Evolutionary conservation across 2,888 invertebrate genomes (phyloP), one percentile per base, ranked within the genome.

Genomic region (Mythimna ferrago): DNA sequence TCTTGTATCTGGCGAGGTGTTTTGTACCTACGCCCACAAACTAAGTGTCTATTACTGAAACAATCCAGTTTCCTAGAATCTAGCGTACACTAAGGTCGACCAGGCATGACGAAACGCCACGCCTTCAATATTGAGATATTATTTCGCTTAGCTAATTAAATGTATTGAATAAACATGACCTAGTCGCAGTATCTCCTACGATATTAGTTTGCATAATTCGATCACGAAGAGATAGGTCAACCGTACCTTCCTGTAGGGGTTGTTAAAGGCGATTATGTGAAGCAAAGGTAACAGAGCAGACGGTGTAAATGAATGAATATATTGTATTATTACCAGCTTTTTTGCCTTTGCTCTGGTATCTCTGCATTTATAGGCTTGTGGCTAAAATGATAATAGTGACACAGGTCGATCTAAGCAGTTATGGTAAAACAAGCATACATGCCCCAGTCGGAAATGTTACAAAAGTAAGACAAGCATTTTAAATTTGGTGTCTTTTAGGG

Each of bases 41-140:
- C 2, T 10, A 57, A 57, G 11, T 21, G 41, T 0, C 44, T 58
- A 51, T 61, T 69, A 44, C 66, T 74, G 61, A 74, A 83, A 80
- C 61, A 58, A 26, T 70, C 64, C 51, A 56, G 75, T 80, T 80
- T 70, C 26, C 51, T 67, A 68, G 54, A 66, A 57, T 48, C 58
- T 51, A 9, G 82, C 54, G 32, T 54, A 6, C 11, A 35, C 32
- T 70, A 57, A 74, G 80, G 80, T 64, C 70, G 21, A 70, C 80
- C n/a, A 71, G 64, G 11, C 1, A 67, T 74, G 64, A 67, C 70
- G 80, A 83, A 80, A 80, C 14, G n/a, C 56, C 56, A 79, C 57
- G 26, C 54, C 76, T 81, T 48, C 41, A 58, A 77, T 70, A 70
- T 63, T 57, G 44, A 66, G 54, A 53, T 58, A 76, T 56, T 60